These are phyloP conservation scores for Melanophora roralis DNA, from an alignment of 2,888 invertebrate species.

Conservation along the genomic window DNA sequence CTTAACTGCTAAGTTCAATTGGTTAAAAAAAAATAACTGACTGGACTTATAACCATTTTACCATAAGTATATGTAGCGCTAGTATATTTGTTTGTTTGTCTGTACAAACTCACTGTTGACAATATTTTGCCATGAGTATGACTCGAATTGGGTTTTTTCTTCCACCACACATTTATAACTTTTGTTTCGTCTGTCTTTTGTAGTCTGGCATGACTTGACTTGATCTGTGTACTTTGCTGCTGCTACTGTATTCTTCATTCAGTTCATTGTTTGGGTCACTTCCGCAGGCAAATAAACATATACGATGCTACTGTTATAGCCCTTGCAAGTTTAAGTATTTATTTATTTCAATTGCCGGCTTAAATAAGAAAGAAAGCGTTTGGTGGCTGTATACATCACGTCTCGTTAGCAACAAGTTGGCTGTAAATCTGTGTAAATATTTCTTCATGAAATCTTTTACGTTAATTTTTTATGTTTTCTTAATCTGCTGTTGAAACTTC, in stretches of 20 bases:
- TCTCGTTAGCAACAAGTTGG: constrained; percentile 62
- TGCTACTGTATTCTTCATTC: constrained; percentile 21
- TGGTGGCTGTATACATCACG: constrained; percentile 46
- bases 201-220: constrained; percentile 4
- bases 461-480: constrained; percentile 18
- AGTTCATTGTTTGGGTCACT: constrained; percentile 55
- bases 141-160: constrained; percentile 39
- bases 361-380: constrained; percentile 22
- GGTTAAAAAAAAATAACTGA: constrained; percentile 42
- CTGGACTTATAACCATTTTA: constrained; percentile 6
- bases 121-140: constrained; percentile 38
- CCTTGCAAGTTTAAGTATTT: not conserved
- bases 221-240: constrained; percentile 15
- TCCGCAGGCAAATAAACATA: constrained; percentile 59
- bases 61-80: too few species aligned
- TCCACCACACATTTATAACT: constrained; percentile 47
- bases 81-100: not conserved
- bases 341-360: constrained; percentile 40
- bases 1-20: constrained; percentile 45
- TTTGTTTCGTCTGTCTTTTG: constrained; percentile 35
- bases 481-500: constrained; percentile 48
- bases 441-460: constrained; percentile 51
- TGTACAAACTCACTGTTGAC: constrained; percentile 35
- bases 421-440: constrained; percentile 62
- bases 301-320: constrained; percentile 15